Percentiles rank a stretch among this genome's conserved stretches.
These are phyloP conservation scores for Mungos mungo DNA, from an alignment of 2,113 vertebrate genomes.

Conservation along the genomic window DNA sequence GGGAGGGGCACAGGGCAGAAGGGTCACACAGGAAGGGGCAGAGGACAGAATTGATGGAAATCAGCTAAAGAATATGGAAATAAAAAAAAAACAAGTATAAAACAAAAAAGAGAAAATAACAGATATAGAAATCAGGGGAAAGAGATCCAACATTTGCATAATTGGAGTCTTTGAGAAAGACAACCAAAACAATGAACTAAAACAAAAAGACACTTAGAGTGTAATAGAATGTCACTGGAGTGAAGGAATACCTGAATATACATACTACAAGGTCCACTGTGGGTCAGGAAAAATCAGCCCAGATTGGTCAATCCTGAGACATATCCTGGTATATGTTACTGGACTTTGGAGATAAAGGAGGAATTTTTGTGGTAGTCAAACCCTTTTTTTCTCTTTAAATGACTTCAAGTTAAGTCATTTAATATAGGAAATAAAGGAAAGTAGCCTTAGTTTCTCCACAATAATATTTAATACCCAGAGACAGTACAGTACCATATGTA, in stretches of 20 bases:
- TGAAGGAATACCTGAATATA: neutral
- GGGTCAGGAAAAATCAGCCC: conserved; percentile 8
- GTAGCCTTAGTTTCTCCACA: neutral
- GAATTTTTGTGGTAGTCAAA: neutral
- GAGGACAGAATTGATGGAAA: neutral
- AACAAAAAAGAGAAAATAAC: neutral
- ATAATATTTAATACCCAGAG: neutral
- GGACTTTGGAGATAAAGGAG: conserved; percentile 7
- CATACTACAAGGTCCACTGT: neutral
- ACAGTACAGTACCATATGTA: neutral
- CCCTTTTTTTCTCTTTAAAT: neutral
- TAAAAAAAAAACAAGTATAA: neutral
- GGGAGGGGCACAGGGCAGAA: neutral
- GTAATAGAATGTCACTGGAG: neutral
- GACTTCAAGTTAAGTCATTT: neutral
- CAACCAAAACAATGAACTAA: neutral
- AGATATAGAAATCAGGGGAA: neutral
- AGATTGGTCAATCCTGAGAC: neutral
- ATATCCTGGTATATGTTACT: neutral
- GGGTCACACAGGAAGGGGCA: neutral
- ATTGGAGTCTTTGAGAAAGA: conserved; percentile 18
- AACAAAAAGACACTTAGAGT: neutral
- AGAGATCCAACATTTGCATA: neutral
- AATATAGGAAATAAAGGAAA: conserved; percentile 22
- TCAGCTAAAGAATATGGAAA: neutral